Conservation (phyloP, 2,113 vertebrate species). For the Alosa alosa region DNA sequence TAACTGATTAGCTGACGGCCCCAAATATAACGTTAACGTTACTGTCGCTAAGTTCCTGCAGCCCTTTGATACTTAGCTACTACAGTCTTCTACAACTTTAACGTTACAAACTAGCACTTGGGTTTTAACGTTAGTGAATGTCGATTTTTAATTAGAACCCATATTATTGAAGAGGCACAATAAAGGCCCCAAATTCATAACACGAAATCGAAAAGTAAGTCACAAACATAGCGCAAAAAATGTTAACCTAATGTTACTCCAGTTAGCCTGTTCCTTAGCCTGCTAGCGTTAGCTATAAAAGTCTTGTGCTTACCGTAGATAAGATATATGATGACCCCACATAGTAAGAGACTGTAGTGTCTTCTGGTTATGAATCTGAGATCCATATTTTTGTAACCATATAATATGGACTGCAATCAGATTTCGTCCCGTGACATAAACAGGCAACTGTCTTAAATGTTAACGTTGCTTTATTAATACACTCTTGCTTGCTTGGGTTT, state of each 20-base stretch:
- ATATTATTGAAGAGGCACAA: not conserved
- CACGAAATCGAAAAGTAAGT: not conserved
- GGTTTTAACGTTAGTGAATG: not conserved
- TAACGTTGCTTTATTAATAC: not conserved
- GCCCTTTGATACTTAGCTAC: not conserved
- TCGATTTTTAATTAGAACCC: too few relatives aligned
- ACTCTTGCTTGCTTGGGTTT: not conserved
- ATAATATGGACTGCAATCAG: not conserved
- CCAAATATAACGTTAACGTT: not conserved
- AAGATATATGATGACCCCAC: conserved; percentile 54
- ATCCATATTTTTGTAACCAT: conserved; percentile 67
- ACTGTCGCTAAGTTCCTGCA: not conserved
- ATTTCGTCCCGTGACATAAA: not conserved
- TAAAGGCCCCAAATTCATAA: not conserved
- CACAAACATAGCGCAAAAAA: not conserved
- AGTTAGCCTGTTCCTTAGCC: not conserved
- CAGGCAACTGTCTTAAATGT: not conserved
- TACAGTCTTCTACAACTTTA: not conserved
- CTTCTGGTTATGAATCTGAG: conserved; percentile 46
- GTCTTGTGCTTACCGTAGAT: conserved; percentile 40
- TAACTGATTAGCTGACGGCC: not conserved
- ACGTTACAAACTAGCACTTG: not conserved
- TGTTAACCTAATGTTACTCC: not conserved
- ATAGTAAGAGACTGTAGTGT: conserved; percentile 43
- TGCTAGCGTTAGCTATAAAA: not conserved